Evolutionary conservation across 2,888 invertebrate species (phyloP), one percentile per base, ranked within the genome.

Genomic region (Nipponacmea schrenckii): DNA sequence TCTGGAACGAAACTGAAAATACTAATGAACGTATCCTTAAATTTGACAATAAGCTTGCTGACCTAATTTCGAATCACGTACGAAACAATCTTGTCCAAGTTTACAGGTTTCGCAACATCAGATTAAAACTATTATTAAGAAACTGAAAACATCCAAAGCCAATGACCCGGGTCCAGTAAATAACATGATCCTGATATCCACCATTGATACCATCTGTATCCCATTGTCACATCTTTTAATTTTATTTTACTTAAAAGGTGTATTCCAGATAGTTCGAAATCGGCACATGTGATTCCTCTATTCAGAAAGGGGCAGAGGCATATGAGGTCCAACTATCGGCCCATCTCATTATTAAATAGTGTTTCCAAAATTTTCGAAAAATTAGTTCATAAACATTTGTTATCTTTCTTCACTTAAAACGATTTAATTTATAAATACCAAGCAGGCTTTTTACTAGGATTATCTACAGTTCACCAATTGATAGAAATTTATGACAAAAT

Each of bases 401-500:
- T 76, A 74, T 62, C 48, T 5, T 68, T 67, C 56, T 24, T 73
- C 7, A 74, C 74, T 10, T n/a, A 68, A 1, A 46, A 75, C 67
- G 68, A 76, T 50, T 73, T 78, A n/a, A 69, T 79, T 8, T 48
- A 73, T n/a, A 72, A 76, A 24, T 10, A 56, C 0, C 79, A 80
- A 64, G 74, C 76, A 67, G 77, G 78, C 8, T 81, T 79, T 64
- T 39, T 77, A 14, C 75, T 67, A 39, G 73, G 67, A 27, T 44
- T 70, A 5, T 79, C 79, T 5, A 76, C 77, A 65, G 75, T 77
- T 20, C 74, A 72, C 14, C 75, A 81, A 65, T 75, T 81, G 12
- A 63, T 77, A 8, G 63, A 48, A 17, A 74, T 74, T 31, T 62
- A 72, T 17, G 67, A 78, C 24, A 75, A 79, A 26, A 48, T 75